Base-by-base conservation (phyloP, 2,888 invertebrate genomes). In the Nemotelus nigrinus region DNA sequence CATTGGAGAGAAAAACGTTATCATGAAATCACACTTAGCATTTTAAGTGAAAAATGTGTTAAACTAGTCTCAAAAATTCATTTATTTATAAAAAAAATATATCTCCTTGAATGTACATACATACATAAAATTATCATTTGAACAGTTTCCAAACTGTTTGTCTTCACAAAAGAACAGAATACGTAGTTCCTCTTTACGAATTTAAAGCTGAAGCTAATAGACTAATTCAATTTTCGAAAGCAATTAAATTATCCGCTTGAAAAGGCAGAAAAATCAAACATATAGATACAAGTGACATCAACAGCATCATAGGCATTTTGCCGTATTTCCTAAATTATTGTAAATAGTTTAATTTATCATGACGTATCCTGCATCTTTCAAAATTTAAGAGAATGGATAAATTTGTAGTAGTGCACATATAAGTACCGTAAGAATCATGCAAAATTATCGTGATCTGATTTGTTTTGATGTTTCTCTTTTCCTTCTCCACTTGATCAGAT, bases 1-100 rank as follows among this genome's bases (percentile, higher is more conserved):
- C 39, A 5, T 6, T 39, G 2, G 44, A 64, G 41, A 64, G 2
- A 64, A 64, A 43, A n/a, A 60, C 25, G 39, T 60, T n/a, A 5
- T 5, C 2, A 8, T n/a, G 44, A 64, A 5, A 64, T 43, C 44
- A 41, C 41, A 64, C 43, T 43, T 10, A 5, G 25, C 25, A 57
- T 39, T 4, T 3, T 58, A 58, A 74, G 47, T 74, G 45, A 71
- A 55, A 25, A 7, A 55, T 58, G 72, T 74, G 41, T 74, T 60
- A 60, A 74, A 74, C 72, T 74, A 74, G 72, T 74, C 72, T 74
- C 72, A 74, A 58, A 47, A 74, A 55, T 4, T 47, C 45, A 65
- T n/a, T 65, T 43, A 65, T 65, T 68, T 71, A 71, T 71, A 7
- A 7, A 48, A 57, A n/a, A 64, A 64, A 45, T 43, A 41, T 60